A percentile compares a stretch with the other conserved stretches of the same genome.
Evolutionary conservation across 2,797 vertebrate genomes (phyloP).

Genomic region (Bryconaethiops microstoma): DNA sequence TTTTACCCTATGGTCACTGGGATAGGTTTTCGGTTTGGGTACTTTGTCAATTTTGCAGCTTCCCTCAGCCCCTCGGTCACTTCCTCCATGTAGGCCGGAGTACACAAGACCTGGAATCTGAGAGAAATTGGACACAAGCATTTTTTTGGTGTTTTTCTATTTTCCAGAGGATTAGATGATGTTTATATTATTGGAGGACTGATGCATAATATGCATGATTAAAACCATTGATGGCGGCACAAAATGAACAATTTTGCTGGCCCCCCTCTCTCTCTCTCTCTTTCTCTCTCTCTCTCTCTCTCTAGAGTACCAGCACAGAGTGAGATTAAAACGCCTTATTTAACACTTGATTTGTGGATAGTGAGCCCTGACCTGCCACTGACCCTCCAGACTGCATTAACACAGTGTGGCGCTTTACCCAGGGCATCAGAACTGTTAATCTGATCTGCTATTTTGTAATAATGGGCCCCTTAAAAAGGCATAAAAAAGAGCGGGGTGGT

Average conservation of each 20-base stretch:
- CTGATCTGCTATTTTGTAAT: background rate
- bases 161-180: conserved; percentile 76
- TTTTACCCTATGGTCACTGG: conserved; percentile 26
- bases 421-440: background rate
- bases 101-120: conserved; percentile 71
- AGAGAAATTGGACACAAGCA: conserved; percentile 73
- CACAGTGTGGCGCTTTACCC: conserved; percentile 50
- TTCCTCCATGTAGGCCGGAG: conserved; percentile 59
- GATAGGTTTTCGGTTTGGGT: conserved; percentile 41
- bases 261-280: conserved; percentile 40
- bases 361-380: conserved; percentile 71
- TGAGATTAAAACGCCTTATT: conserved; percentile 74
- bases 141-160: conserved; percentile 65
- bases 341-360: conserved; percentile 73
- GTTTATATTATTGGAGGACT: conserved; percentile 75
- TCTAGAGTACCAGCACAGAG: conserved; percentile 58
- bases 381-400: conserved; percentile 66
- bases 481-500: no score
- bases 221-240: conserved; percentile 69
- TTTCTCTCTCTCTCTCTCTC: conserved; percentile 44
- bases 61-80: conserved; percentile 64
- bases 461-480: no score
- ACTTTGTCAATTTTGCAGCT: conserved; percentile 69
- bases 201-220: conserved; percentile 68
- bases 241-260: conserved; percentile 68